Base-by-base conservation (phyloP, 2,797 vertebrate genomes). In the Pristis pectinata region DNA sequence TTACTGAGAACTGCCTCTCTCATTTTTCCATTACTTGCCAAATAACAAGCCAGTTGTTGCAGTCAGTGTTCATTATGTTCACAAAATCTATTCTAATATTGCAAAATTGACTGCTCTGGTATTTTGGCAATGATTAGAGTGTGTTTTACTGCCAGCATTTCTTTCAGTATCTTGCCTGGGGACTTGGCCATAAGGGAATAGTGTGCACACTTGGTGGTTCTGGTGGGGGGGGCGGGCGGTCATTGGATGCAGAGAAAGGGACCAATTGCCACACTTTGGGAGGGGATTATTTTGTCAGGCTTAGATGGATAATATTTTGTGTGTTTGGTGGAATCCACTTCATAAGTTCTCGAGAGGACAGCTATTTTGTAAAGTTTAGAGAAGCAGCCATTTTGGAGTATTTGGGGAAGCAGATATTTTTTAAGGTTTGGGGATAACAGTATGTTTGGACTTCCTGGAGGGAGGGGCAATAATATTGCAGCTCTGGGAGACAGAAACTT, bases 31-130 rank as follows among this genome's bases (percentile, higher is more conserved):
- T 87, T 34, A 59, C 30, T 87, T 87, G 27, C 53, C 83, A 87
- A 87, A 11, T 19, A 87, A 59, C 83, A 59, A 44, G 79, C 79
- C 41, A 80, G 27, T 87, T 87, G 53, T n/a, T 56, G 30, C 83
- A 87, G 83, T 87, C 83, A 34, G 83, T 56, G 87, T 87, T 87
- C 83, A 87, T 87, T 87, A 87, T 19, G 27, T 17, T 87, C 83
- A 59, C 56, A 59, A 87, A 87, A 34, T 15, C 3, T 34, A 34
- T 87, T 15, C 83, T n/a, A 59, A 87, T 30, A 87, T 87, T 87
- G 53, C 83, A 87, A 56, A 87, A 87, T 87, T 74, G 30, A 87
- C 13, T 34, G 83, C n/a, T 34, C 83, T 87, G 83, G 53, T 87
- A 59, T 59, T 87, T 87, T 87, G 83, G 53, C 83, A 87, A 83